Evolutionary conservation across 2,797 vertebrate genomes (phyloP).

Genomic region (Buphagus erythrorhynchus): DNA sequence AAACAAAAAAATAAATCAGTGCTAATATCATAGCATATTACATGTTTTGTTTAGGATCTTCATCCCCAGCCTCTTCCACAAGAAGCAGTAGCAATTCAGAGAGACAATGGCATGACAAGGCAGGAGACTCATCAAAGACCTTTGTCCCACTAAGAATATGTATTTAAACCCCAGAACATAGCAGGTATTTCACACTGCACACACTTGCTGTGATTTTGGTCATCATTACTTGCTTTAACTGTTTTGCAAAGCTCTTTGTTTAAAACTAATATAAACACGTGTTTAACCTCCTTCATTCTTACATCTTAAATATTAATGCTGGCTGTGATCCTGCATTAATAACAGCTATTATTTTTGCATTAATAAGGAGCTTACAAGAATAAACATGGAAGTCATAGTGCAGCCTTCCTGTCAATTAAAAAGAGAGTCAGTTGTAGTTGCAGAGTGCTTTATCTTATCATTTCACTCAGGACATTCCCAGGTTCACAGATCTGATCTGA

Average conservation of each 20-base stretch:
- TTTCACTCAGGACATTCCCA: slow-evolving; percentile 53
- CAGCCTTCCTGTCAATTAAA: slow-evolving; percentile 74
- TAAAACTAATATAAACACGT: slow-evolving; percentile 71
- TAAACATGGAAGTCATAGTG: slow-evolving; percentile 76
- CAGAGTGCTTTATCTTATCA: slow-evolving; percentile 65
- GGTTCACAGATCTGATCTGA: slow-evolving; percentile 58
- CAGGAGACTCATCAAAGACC: background rate
- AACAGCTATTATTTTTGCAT: slow-evolving; percentile 78
- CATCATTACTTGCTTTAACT: slow-evolving; percentile 52
- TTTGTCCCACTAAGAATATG: slow-evolving; percentile 13
- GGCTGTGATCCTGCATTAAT: slow-evolving; percentile 75
- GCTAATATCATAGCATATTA: background rate
- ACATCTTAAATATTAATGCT: slow-evolving; percentile 76
- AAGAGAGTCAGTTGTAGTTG: slow-evolving; percentile 68
- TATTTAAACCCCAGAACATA: slow-evolving; percentile 16
- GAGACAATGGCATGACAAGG: background rate
- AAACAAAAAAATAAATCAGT: slow-evolving; percentile 47
- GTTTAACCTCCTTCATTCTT: slow-evolving; percentile 73
- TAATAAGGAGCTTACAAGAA: slow-evolving; percentile 78
- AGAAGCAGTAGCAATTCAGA: background rate
- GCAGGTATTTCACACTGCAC: background rate
- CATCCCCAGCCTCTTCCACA: background rate
- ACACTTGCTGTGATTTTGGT: background rate
- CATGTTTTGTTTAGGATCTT: slow-evolving; percentile 19
- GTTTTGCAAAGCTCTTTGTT: slow-evolving; percentile 72